Evolutionary conservation across 2,888 invertebrate species (phyloP), one percentile per base, ranked within the genome.

Genomic region (Nomada lathburiana): DNA sequence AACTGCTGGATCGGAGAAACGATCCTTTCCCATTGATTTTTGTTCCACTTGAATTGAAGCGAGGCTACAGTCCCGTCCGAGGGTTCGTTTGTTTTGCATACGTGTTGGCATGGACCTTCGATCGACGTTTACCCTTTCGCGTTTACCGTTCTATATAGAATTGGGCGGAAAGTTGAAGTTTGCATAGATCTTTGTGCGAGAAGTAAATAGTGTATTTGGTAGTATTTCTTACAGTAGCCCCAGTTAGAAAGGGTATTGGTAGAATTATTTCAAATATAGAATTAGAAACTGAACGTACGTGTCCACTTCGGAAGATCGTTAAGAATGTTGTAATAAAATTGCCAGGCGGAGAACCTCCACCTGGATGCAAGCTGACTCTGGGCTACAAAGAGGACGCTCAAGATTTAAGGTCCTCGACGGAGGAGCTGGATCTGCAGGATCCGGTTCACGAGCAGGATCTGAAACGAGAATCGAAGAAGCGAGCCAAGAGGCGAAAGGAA

Each of bases 341-440:
- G 84, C 0, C 67, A 94, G 93, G 93, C 23, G 90, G 88, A 11
- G 93, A 93, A 55, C 91, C 93, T 20, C 92, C 93, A 5, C 80
- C 91, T 70, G 93, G 92, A 63, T 91, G 92, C 78, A 92, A 92
- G 81, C 83, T 94, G 52, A 91, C 91, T n/a, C 83, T 94, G 47
- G 93, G 93, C 50, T 94, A 94, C 87, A 94, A 97, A 92, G 97
- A 97, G 94, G 98, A 97, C 89, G 96, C 97, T n/a, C 95, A 97
- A 78, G 98, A 98, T 91, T 94, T 98, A 88, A 96, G 98, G 88
- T 97, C 97, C 76, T 98, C 98, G 83, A 98, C 98, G 18, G 98
- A 98, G 94, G 98, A 98, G 94, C 95, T 98, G 83, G 97, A 97
- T 89, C 97, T 97, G 92, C 96, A 97, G 91, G 97, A 98, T 94